These are phyloP conservation scores for Corythucha ciliata DNA, from an alignment of 2,888 invertebrate species.

Conservation along the genomic window DNA sequence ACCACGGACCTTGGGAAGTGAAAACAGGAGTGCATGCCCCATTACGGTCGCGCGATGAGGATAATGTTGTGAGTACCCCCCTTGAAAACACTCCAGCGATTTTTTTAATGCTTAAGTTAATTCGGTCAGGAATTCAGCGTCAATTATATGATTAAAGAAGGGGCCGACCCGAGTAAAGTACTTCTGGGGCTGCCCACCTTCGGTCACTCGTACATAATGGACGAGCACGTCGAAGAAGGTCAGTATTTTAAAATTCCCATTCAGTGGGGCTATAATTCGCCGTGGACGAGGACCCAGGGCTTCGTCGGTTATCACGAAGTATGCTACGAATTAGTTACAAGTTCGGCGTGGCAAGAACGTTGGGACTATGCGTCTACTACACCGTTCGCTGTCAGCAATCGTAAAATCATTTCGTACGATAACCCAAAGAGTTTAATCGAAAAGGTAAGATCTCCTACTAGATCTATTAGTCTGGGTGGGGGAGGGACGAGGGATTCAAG, in stretches of 20 bases:
- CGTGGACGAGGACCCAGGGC: constrained; percentile 15
- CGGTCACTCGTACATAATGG: constrained; percentile 12
- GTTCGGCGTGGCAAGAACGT: constrained; percentile 1
- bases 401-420: constrained; percentile 16
- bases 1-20: constrained; percentile 20
- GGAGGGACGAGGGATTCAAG: too few relatives aligned
- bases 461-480: too few relatives aligned
- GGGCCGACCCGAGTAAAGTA: constrained; percentile 14
- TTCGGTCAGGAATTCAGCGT: constrained; percentile 15
- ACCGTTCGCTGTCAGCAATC: constrained; percentile 14
- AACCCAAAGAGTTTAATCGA: constrained; percentile 14
- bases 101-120: too few relatives aligned
- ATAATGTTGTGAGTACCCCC: constrained; percentile 25
- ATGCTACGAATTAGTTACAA: constrained; percentile 9
- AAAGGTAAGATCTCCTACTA: constrained; percentile 14
- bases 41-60: constrained; percentile 13
- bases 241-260: constrained; percentile 6
- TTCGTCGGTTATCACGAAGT: constrained; percentile 24
- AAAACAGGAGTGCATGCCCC: constrained; percentile 23
- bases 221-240: neutral
- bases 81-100: too few relatives aligned
- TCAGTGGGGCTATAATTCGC: constrained; percentile 2
- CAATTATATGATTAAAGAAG: constrained; percentile 17
- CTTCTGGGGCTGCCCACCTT: constrained; percentile 19
- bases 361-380: constrained; percentile 19